These are phyloP conservation scores for Acleris cristana DNA, from an alignment of 2,888 invertebrate species.

Conservation along the genomic window DNA sequence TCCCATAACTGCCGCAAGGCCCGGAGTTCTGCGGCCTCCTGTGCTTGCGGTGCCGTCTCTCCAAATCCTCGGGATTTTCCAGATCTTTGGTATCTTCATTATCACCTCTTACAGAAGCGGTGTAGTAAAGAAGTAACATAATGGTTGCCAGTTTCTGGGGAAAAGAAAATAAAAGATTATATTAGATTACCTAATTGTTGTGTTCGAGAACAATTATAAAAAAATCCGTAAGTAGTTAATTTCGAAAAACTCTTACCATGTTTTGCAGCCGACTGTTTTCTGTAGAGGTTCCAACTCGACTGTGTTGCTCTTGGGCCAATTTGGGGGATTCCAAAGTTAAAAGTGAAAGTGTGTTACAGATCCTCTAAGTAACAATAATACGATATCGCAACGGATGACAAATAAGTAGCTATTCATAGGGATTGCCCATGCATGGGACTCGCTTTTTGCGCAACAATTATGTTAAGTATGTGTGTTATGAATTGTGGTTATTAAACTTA, in stretches of 20 bases:
- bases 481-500: no score
- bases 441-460: slow-evolving; percentile 40
- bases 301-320: slow-evolving; percentile 43
- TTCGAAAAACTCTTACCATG: slow-evolving; percentile 29
- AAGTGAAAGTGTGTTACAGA: slow-evolving; percentile 68
- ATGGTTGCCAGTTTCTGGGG: slow-evolving; percentile 11
- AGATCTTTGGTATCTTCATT: slow-evolving; percentile 39
- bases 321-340: slow-evolving; percentile 57
- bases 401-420: slow-evolving; percentile 50
- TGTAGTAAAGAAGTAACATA: slow-evolving; percentile 19
- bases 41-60: slow-evolving; percentile 43
- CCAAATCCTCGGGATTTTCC: slow-evolving; percentile 33
- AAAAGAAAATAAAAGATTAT: background rate
- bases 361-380: slow-evolving; percentile 55
- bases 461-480: no score
- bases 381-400: slow-evolving; percentile 61
- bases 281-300: slow-evolving; percentile 45
- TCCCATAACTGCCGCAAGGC: slow-evolving; percentile 52
- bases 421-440: slow-evolving; percentile 48
- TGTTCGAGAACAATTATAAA: background rate
- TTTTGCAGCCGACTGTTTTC: slow-evolving; percentile 41
- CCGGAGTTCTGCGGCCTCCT: slow-evolving; percentile 47
- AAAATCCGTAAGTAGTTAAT: background rate
- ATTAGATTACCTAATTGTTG: background rate
- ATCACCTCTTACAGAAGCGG: slow-evolving; percentile 33